Conservation (phyloP, 2,113 vertebrate species). For the Sphyrna mokarran region DNA sequence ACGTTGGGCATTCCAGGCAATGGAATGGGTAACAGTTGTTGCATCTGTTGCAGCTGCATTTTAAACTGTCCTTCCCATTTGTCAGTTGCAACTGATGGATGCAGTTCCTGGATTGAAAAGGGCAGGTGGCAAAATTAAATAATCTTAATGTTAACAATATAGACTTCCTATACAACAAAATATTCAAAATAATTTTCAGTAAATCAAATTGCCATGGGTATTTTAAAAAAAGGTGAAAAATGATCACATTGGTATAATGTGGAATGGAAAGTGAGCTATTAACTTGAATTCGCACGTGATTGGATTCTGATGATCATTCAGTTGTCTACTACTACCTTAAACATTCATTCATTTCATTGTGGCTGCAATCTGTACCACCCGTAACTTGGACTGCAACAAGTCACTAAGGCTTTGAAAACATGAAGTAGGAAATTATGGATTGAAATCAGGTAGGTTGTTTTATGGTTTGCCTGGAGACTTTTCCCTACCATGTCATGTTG, state of each 20-base stretch:
- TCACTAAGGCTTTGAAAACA: neutral
- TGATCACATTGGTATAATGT: neutral
- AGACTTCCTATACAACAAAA: neutral
- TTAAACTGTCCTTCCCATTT: neutral
- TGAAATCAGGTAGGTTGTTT: neutral
- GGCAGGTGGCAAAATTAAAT: neutral
- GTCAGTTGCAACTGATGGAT: neutral
- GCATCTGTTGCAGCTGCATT: neutral
- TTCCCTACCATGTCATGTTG: neutral
- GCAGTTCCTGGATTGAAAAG: neutral
- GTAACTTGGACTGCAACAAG: neutral
- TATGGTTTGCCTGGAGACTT: neutral
- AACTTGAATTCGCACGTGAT: neutral
- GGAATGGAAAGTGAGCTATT: neutral
- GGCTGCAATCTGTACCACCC: too few relatives aligned
- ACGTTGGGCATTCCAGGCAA: neutral
- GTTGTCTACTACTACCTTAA: neutral
- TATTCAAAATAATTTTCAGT: neutral
- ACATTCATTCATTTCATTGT: neutral
- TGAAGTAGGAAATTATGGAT: neutral
- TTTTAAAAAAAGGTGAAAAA: neutral
- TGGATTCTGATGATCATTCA: neutral
- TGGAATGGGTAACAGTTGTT: neutral
- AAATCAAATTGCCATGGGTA: neutral
- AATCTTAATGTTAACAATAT: neutral